These are phyloP conservation scores for Holocentrus rufus DNA, from an alignment of 2,797 vertebrate species.

Conservation along the genomic window DNA sequence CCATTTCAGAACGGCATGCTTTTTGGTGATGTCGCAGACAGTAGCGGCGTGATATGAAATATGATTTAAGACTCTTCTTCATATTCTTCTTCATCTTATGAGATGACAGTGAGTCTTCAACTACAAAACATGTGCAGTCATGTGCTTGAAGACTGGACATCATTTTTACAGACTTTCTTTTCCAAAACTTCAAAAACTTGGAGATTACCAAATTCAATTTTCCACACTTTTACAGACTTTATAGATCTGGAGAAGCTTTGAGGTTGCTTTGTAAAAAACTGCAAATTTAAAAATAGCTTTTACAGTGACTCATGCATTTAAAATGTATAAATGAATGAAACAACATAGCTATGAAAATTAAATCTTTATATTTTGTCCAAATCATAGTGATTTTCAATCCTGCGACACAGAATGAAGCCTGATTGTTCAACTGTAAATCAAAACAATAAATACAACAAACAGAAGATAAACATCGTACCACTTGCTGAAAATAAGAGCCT, in stretches of 20 bases:
- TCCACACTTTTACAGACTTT: no score
- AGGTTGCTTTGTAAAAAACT: no score
- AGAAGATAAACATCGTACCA: slow-evolving; percentile 9
- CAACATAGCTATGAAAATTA: slow-evolving; percentile 42
- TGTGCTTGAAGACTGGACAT: not conserved
- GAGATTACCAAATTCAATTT: no score
- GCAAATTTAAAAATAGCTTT: not conserved
- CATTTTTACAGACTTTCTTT: not conserved
- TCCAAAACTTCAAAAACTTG: no score
- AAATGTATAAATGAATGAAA: slow-evolving; percentile 8
- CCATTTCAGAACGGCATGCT: no score
- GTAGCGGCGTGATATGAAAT: not conserved
- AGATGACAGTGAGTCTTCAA: not conserved
- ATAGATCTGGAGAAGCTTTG: not conserved
- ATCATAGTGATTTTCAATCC: slow-evolving; percentile 9
- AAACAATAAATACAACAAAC: slow-evolving; percentile 53
- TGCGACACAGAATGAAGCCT: slow-evolving; percentile 24
- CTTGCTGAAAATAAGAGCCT: slow-evolving; percentile 20
- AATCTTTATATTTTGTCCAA: slow-evolving; percentile 46
- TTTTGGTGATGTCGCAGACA: not conserved
- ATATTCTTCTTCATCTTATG: not conserved
- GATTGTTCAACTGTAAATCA: slow-evolving; percentile 18
- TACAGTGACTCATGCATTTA: not conserved
- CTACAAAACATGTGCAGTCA: not conserved
- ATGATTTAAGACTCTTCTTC: no score